Percentiles rank a stretch among this genome's conserved stretches.
Evolutionary conservation across 1,140 invertebrate genomes (phyloP).

Genomic region (Mya arenaria): DNA sequence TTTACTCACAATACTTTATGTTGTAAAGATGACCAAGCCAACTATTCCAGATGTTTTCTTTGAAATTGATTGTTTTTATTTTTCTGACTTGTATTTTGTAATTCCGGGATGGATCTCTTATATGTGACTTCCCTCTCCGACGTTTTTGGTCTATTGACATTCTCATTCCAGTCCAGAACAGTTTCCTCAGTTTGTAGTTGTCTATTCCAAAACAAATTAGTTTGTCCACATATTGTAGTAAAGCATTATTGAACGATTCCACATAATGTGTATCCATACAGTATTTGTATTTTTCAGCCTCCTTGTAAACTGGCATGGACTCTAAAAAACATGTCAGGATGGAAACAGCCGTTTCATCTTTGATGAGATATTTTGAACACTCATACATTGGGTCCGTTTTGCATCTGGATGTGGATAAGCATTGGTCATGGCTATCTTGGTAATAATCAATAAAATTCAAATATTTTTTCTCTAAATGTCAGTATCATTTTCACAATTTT

Average conservation of each 20-base stretch:
- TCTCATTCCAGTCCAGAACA: conserved; percentile 7
- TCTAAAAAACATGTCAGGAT: too few species aligned
- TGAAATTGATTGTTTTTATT: background rate
- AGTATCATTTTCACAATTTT: background rate
- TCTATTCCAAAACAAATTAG: conserved; percentile 9
- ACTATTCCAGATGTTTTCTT: conserved; percentile 1
- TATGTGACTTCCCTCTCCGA: background rate
- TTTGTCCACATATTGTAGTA: background rate
- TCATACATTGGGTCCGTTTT: conserved; percentile 8
- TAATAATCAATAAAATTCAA: background rate
- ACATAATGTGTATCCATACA: too few species aligned
- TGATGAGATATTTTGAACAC: conserved; percentile 12
- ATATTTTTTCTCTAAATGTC: background rate
- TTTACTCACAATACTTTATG: background rate
- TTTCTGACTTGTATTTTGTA: background rate
- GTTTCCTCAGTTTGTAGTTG: conserved; percentile 4
- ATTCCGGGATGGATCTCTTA: background rate
- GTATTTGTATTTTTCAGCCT: background rate
- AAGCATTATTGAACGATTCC: conserved; percentile 1
- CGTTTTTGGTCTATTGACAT: background rate
- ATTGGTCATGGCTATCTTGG: background rate
- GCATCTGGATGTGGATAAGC: background rate
- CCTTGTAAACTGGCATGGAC: too few species aligned
- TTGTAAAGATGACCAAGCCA: background rate
- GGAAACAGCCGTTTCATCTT: too few species aligned